Evolutionary conservation across 2,888 invertebrate species (phyloP), one percentile per base, ranked within the genome.

Genomic region (Acronicta leporina): DNA sequence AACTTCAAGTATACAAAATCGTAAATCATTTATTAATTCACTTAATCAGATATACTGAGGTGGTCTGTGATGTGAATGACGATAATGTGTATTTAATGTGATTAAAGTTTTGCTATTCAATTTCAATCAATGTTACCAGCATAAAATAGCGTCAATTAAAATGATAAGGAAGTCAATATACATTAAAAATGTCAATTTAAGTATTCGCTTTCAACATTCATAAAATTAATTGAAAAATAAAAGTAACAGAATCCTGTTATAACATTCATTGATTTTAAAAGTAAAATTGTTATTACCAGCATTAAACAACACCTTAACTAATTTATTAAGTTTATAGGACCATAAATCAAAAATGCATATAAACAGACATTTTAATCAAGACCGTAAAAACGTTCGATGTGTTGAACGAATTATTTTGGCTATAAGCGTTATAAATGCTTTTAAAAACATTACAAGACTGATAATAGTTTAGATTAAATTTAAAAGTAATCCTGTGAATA

Each of bases 301-400:
- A 50, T 43, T 35, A n/a, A 50, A 47, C 42, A 11, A 9, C 30
- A 35, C 2, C 40, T 43, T 65, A 49, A 40, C 33, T 49, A 45
- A 33, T 13, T 42, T 20, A 40, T 10, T 13, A 49, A 71, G 51
- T 48, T 16, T 20, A 50, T 43, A 38, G 9, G 1, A 27, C 40
- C 45, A 53, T 72, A 53, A 68, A 72, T 72, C 49, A 35, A 35
- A 52, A 50, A 52, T 53, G 16, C 14, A 53, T 49, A 35, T 50
- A 47, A 41, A 45, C n/a, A 40, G 16, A 15, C 35, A 33, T 51
- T 47, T 48, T 40, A 70, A 70, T 50, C 48, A 46, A 53, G 25
- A 63, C 40, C 6, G 16, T 40, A 50, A 47, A 46, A 33, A n/a
- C 11, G 16, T 49, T 49, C 9, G 49, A 13, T 42, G 14, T 14